A percentile compares a stretch with the other conserved stretches of the same genome.
Evolutionary conservation across 2,888 invertebrate genomes (phyloP).

Genomic region (Azorinus chamasolen): DNA sequence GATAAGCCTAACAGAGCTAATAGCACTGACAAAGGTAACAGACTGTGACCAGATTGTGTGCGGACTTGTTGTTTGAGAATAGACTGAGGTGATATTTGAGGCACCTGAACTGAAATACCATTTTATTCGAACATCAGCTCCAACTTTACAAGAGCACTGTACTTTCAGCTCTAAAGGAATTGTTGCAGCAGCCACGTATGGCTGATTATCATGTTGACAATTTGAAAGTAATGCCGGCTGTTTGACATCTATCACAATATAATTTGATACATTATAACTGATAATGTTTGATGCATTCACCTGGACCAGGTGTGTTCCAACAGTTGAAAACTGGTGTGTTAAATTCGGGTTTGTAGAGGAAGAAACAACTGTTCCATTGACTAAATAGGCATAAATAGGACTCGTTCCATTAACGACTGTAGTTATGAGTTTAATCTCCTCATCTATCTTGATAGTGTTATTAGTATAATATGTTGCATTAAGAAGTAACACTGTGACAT

Average conservation of each 20-base stretch:
- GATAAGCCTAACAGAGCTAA: constrained; percentile 13
- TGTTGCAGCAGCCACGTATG: constrained; percentile 43
- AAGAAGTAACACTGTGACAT: constrained; percentile 27
- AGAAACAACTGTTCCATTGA: constrained; percentile 44
- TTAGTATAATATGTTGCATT: constrained; percentile 30
- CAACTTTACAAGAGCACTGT: constrained; percentile 27
- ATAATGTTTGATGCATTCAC: constrained; percentile 45
- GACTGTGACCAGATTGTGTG: constrained; percentile 24
- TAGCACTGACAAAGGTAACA: constrained; percentile 28
- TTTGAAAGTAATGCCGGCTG: constrained; percentile 27
- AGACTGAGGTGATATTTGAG: constrained; percentile 23
- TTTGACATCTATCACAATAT: constrained; percentile 32
- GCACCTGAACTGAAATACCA: constrained; percentile 42
- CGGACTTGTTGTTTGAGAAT: constrained; percentile 14
- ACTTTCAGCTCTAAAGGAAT: constrained; percentile 31
- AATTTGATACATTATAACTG: constrained; percentile 5
- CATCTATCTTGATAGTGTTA: not conserved
- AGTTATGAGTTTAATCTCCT: not conserved
- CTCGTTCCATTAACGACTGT: constrained; percentile 31
- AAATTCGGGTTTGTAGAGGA: constrained; percentile 21
- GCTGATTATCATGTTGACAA: constrained; percentile 25
- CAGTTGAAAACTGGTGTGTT: constrained; percentile 45
- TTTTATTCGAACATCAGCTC: constrained; percentile 44
- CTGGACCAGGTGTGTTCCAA: constrained; percentile 51
- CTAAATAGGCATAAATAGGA: constrained; percentile 13